Conservation (phyloP, 2,113 vertebrate species). For the Pelecanoides urinatrix region DNA sequence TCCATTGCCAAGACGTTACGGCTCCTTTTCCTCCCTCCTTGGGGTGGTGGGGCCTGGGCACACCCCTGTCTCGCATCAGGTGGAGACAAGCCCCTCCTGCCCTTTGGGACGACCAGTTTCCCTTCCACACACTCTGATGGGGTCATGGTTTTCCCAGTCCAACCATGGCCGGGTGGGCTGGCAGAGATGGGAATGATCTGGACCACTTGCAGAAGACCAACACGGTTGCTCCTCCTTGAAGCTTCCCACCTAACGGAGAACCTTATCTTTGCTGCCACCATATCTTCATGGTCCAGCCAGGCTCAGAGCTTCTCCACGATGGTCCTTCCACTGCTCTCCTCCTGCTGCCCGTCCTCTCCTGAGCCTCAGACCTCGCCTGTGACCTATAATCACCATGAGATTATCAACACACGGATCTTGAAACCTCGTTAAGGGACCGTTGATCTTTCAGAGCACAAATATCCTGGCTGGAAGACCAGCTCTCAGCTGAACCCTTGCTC, state of each 20-base stretch:
- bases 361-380: accelerated
- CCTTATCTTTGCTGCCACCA: accelerated
- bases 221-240: accelerated
- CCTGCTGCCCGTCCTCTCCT: not conserved
- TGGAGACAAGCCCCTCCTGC: not conserved
- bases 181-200: not conserved
- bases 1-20: accelerated
- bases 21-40: not conserved
- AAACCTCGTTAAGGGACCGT: not conserved
- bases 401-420: accelerated
- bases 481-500: not conserved
- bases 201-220: not conserved
- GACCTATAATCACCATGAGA: not conserved
- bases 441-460: not conserved
- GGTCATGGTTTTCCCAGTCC: not conserved
- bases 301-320: accelerated
- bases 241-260: not conserved
- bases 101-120: accelerated
- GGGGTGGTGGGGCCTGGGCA: not conserved
- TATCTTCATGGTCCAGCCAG: not conserved
- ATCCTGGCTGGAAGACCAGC: not conserved
- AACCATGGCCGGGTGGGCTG: not conserved
- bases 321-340: accelerated
- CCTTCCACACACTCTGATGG: accelerated
- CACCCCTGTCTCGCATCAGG: not conserved